Evolutionary conservation across 2,888 invertebrate species (phyloP), one percentile per base, ranked within the genome.

Genomic region (Agrypnus murinus): DNA sequence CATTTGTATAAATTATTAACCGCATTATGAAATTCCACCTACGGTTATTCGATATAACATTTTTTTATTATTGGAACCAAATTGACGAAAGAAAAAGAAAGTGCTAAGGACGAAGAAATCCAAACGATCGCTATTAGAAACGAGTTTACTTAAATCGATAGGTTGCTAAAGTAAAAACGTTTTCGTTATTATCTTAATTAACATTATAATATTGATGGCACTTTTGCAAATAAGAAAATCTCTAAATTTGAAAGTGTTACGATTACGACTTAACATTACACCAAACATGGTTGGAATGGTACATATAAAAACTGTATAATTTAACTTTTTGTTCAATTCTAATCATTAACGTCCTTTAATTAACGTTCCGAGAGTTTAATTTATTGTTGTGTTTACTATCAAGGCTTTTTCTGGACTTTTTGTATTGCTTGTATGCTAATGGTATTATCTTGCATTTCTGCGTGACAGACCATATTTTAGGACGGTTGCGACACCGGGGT

Each of bases 391-490:
- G 64, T 64, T 69, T 69, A 69, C 64, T 58, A 58, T 69, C 40
- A 8, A 58, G 46, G 40, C 53, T 58, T 69, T 57, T 64, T 63
- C 45, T 69, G 19, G 36, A n/a, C 38, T 62, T 68, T 55, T 68
- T 68, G 62, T 55, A 68, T 36, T 62, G 68, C 73, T 77, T 69
- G 75, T 50, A 72, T 75, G 71, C 77, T 78, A 79, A 79, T 79
- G 77, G 80, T 74, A 80, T 79, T 80, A 79, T 80, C 78, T 77
- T 73, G 76, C 77, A 77, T 81, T 79, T 78, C 75, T 74, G 63
- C 77, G 74, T 78, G 81, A 78, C 81, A 80, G 79, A 75, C 77
- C 77, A 79, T 81, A 79, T 78, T 80, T 81, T 77, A 77, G 73
- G 71, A 66, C 74, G 67, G 60, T 79, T 80, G 77, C 77, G 76